Evolutionary conservation across 2,888 invertebrate species (phyloP), one percentile per base, ranked within the genome.

Genomic region (Dynastes grantii): DNA sequence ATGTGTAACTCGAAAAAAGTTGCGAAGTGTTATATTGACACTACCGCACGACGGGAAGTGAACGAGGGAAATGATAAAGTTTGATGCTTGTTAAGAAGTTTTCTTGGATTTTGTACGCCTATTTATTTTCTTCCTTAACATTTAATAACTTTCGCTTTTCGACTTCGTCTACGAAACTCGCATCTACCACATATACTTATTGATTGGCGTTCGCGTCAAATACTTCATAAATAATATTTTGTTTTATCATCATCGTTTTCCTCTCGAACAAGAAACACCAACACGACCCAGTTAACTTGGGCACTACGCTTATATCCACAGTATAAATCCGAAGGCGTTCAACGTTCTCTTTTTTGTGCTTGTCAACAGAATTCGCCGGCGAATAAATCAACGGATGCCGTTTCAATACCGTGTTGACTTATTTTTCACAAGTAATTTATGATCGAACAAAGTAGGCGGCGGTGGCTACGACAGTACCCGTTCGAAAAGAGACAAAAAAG

Each of bases 391-490:
- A 76, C 63, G 29, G 76, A 51, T 63, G 63, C 76, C 49, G 76
- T 76, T 76, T 76, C 64, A 49, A 63, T 64, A 64, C 63, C 76
- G 61, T 68, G 68, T 68, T 51, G 68, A 68, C 68, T 68, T 68
- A 68, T 68, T 68, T 68, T 68, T 68, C 68, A 68, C 68, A 68
- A 68, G 68, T 68, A 68, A 68, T 68, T 68, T 68, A 68, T 68
- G 68, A 68, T 68, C 68, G 63, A 76, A 63, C 76, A 29, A 22
- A 40, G 76, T 32, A 51, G 40, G 64, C 49, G 53, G 53, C 37
- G 63, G 29, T 63, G 63, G 13, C 63, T 63, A 27, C 63, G 63
- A 63, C 63, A 63, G 63, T 63, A 32, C 13, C 63, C 45, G 45
- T 8, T 45, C 45, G 9, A 11, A 45, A 45, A 8, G 8, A 5